Conservation (phyloP, 1,140 invertebrate genomes). For the Drosophila bocki region DNA sequence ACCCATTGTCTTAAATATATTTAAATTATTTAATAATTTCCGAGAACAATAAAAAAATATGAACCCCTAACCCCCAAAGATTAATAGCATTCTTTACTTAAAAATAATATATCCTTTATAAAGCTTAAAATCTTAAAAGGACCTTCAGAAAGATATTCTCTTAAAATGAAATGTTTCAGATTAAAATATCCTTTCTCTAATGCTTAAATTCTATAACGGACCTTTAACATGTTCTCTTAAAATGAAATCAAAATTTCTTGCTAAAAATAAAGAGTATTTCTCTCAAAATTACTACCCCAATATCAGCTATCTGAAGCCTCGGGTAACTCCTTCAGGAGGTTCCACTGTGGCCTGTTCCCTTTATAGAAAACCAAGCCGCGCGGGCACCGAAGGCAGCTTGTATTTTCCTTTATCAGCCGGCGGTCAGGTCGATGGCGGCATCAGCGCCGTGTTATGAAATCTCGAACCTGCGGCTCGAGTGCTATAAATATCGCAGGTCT, state of each 20-base stretch:
- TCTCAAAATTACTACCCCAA: too few relatives aligned
- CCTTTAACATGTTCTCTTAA: not conserved
- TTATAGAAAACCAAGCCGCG: slow-evolving; percentile 9
- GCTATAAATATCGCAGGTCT: slow-evolving; percentile 74
- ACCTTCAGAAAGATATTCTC: not conserved
- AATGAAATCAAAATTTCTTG: not conserved
- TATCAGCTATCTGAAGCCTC: not conserved
- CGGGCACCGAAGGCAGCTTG: slow-evolving; percentile 28
- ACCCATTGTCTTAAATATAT: accelerated
- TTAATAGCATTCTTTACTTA: not conserved
- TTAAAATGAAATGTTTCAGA: not conserved
- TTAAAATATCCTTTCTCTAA: too few relatives aligned
- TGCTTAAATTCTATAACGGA: not conserved
- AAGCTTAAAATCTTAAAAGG: not conserved
- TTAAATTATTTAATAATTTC: not conserved
- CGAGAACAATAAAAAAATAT: not conserved
- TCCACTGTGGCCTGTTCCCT: slow-evolving; percentile 29
- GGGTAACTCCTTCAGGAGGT: slow-evolving; percentile 1
- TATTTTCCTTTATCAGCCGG: slow-evolving; percentile 64
- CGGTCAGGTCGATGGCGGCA: slow-evolving; percentile 34
- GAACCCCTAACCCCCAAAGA: too few relatives aligned
- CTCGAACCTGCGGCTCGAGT: slow-evolving; percentile 11
- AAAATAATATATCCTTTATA: not conserved
- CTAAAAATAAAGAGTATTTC: too few relatives aligned
- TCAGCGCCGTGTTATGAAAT: slow-evolving; percentile 57